Conservation (phyloP, 1,140 invertebrate species). For the Mycetomoellerius zeteki region DNA sequence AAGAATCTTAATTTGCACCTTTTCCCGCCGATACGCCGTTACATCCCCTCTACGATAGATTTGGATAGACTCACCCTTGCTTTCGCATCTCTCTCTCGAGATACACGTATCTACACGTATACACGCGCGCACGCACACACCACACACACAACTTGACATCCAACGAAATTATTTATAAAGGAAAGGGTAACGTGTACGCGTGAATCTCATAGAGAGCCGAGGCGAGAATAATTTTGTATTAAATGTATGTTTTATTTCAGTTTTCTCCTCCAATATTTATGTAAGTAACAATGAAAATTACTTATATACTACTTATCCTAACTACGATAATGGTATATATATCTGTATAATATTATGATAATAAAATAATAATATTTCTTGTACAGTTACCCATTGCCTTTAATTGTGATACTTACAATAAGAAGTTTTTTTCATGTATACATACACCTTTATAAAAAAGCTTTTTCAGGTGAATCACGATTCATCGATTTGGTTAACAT, state of each 20-base stretch:
- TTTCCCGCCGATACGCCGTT: conserved; percentile 73
- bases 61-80: no score
- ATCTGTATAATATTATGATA: conserved; percentile 82
- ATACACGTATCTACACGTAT: accelerated
- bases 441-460: conserved; percentile 64
- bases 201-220: conserved; percentile 1
- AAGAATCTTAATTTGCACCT: conserved; percentile 76
- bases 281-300: conserved; percentile 87
- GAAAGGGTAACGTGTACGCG: not conserved
- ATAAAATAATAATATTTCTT: conserved; percentile 85
- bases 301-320: conserved; percentile 83
- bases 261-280: conserved; percentile 85
- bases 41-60: not conserved
- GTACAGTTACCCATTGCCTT: conserved; percentile 84
- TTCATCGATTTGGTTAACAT: conserved; percentile 49
- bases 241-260: conserved; percentile 86
- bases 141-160: no score
- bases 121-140: no score
- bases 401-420: conserved; percentile 82
- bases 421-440: conserved; percentile 73
- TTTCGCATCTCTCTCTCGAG: no score
- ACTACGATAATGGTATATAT: conserved; percentile 81
- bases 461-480: conserved; percentile 57
- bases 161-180: not conserved
- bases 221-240: conserved; percentile 76